Evolutionary conservation across 2,797 vertebrate species (phyloP).

Genomic region (Perodicticus potto): DNA sequence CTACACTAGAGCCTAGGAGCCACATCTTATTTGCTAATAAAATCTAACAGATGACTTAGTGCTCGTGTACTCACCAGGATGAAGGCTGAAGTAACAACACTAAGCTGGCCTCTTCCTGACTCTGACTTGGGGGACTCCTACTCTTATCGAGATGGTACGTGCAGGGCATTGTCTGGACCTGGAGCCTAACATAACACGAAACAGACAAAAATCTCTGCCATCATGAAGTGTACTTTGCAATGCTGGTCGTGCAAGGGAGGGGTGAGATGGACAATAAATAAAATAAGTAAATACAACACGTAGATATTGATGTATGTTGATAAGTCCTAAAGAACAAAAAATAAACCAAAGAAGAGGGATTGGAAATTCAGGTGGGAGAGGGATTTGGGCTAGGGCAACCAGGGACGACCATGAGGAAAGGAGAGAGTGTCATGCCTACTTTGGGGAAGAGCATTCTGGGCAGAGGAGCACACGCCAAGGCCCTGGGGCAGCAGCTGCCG

Average conservation of each 20-base stretch:
- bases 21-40: neutral
- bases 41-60: neutral
- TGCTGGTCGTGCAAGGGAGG: neutral
- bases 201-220: neutral
- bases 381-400: neutral
- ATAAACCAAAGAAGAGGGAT: neutral
- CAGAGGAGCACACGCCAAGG: neutral
- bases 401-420: neutral
- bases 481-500: neutral
- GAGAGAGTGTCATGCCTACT: no score
- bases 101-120: neutral
- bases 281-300: neutral
- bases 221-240: neutral
- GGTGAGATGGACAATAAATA: neutral
- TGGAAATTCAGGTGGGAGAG: neutral
- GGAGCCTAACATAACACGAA: no score
- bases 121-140: neutral
- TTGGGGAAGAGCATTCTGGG: neutral
- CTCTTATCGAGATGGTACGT: neutral
- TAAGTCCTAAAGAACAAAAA: neutral
- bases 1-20: neutral
- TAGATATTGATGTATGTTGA: neutral
- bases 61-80: neutral
- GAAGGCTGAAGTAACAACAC: no score
- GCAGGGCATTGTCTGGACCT: neutral